Base-by-base conservation (phyloP, 2,888 invertebrate genomes). In the Cosmopolites sordidus region DNA sequence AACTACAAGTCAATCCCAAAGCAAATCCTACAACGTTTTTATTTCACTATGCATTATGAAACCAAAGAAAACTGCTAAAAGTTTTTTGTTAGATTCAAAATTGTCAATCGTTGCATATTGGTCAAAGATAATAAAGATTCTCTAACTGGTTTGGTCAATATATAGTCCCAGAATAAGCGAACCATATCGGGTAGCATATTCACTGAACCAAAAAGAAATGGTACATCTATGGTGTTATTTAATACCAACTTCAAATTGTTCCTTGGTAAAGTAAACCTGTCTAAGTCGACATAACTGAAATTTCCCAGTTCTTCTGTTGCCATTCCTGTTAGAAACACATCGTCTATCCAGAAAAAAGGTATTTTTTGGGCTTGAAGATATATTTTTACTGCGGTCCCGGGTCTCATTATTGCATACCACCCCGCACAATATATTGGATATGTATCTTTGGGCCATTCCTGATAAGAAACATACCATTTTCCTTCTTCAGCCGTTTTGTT, bases 321-420 rank as follows among this genome's bases (percentile, higher is more conserved):
- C 14, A 43, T 50, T 17, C 49, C 49, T n/a, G 43, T 43, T 15
- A 50, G 16, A 43, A 50, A 50, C 2, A 50, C 49, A 16, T 50
- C 49, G 12, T 50, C 49, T 38, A 50, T 39, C 43, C 43, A 50
- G 39, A 50, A 43, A 39, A 43, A 50, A 4, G 38, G 37, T 4
- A 38, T n/a, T 22, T 50, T 43, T 29, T 50, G 49, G n/a, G 49
- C 49, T 12, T 39, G 12, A 8, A 11, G n/a, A 16, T 50, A 50
- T 16, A 50, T n/a, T 11, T 43, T 22, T 9, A 27, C 27, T 6
- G 43, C 43, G 1, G 27, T 42, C 4, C 38, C 38, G 16, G 16
- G 2, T n/a, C 11, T 16, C 27, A 39, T n/a, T 29, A 50, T 16
- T 8, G 9, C 8, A 14, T 43, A 43, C 43, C 38, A 43, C 2